phyloP scores from a whole-genome alignment of 2,888 invertebrate genomes.

The Silvanus unidentatus region DNA sequence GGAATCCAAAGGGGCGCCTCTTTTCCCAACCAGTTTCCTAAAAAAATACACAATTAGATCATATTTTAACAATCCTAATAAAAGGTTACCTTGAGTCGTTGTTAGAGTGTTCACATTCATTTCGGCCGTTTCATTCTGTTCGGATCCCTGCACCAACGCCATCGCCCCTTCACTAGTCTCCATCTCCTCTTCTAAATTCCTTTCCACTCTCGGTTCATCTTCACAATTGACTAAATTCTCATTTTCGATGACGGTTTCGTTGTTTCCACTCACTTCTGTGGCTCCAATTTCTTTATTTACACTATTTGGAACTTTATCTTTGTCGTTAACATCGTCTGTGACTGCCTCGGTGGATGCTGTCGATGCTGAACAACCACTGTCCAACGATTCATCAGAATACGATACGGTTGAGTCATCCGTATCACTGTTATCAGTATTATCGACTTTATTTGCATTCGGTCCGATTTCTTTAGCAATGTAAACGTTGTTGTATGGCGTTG shows the following conservation, averaged over 20 bases:
- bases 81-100: too few species aligned
- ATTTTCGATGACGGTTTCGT: background rate
- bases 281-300: constrained; percentile 1
- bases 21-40: constrained; percentile 54
- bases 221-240: background rate
- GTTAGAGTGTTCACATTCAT: too few species aligned
- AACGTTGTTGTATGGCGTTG: constrained; percentile 45
- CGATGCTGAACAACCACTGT: constrained; percentile 25
- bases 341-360: constrained; percentile 26
- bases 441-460: constrained; percentile 11
- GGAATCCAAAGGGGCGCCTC: constrained; percentile 83
- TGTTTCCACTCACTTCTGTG: background rate
- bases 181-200: too few species aligned
- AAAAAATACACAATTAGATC: background rate
- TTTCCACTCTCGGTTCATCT: background rate
- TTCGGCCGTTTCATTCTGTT: too few species aligned
- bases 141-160: too few species aligned
- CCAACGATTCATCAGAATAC: constrained; percentile 28
- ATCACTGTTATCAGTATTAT: constrained; percentile 27
- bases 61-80: too few species aligned
- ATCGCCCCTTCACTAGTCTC: too few species aligned
- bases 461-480: constrained; percentile 36
- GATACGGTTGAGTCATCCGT: constrained; percentile 31
- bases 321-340: background rate
- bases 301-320: constrained; percentile 1